Conservation (phyloP, 2,113 vertebrate species). For the Brevimyrus niger region DNA sequence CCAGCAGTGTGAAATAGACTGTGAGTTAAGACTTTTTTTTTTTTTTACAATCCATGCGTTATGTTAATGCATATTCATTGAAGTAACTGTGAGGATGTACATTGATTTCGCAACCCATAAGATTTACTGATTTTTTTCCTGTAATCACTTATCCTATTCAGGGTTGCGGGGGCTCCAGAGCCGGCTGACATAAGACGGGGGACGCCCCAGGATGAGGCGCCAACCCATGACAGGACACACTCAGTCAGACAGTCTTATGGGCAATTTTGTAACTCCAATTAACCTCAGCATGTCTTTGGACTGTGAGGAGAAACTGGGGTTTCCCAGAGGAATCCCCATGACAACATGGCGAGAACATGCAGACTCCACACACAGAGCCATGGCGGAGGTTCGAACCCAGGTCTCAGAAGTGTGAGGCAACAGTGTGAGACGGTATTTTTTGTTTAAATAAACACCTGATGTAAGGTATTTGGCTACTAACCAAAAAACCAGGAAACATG, state of each 20-base stretch:
- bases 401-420: not conserved
- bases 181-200: not conserved
- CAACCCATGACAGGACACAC: not conserved
- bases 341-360: not conserved
- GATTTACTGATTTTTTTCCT: not conserved
- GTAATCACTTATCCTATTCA: not conserved
- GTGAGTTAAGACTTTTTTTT: not conserved
- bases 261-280: not conserved
- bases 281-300: not conserved
- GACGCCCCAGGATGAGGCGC: not conserved
- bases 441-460: not conserved
- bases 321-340: not conserved
- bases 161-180: not conserved
- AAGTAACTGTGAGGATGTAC: not conserved
- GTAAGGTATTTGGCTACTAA: not conserved
- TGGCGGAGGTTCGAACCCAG: not conserved
- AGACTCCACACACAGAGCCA: not conserved
- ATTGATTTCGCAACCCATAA: not conserved
- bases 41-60: not conserved
- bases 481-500: not conserved
- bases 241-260: not conserved
- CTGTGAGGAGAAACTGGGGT: not conserved
- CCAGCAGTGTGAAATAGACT: conserved; percentile 1
- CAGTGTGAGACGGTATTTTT: not conserved
- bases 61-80: not conserved